Base-by-base conservation (phyloP, 37 sponge, comb jelly and placozoan species). In the Oscarella lobularis region DNA sequence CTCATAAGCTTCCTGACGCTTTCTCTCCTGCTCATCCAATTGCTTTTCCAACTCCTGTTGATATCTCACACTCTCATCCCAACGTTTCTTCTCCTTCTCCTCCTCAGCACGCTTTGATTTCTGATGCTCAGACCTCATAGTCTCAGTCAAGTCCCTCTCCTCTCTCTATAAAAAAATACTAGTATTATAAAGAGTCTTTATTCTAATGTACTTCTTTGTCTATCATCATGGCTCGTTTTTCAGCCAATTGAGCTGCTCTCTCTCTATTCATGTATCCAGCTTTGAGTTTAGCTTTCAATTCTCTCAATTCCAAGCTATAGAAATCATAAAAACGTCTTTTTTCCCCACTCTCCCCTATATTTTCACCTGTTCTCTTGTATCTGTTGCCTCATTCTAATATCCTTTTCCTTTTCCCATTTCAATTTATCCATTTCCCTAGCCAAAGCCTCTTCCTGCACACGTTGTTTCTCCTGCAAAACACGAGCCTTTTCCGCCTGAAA, bases 181-280 rank as follows among this genome's bases (percentile, higher is more conserved):
- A 20, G 14, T 9, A 48, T 20, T 27, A 48, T 9, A 27, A n/a
- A n/a, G n/a, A n/a, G n/a, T n/a, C n/a, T n/a, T n/a, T n/a, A n/a
- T n/a, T n/a, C 20, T 27, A 48, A 20, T 31, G 67, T 60, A 89
- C 91, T 80, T 84, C 67, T 3, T 90, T 86, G 37, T 85, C 82
- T 31, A 74, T 48, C 67, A 76, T 73, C 55, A 78, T 30, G 0
- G 69, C 81, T 6, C 90, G 82, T 70, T 94, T 97, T 71, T 97
- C 98, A 41, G 91, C 88, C 54, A 97, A 72, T 41, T 97, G 98
- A 5, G 91, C 98, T 27, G 94, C 98, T 54, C 98, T 86, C 77
- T 97, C 98, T 72, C 85, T 90, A 76, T 94, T 97, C 85, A 94
- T 86, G 80, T 97, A 97, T 27, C 87, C 98, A 41, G 95, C 95